These are phyloP conservation scores for Epinotia demarniana DNA, from an alignment of 2,888 invertebrate genomes.

Conservation along the genomic window DNA sequence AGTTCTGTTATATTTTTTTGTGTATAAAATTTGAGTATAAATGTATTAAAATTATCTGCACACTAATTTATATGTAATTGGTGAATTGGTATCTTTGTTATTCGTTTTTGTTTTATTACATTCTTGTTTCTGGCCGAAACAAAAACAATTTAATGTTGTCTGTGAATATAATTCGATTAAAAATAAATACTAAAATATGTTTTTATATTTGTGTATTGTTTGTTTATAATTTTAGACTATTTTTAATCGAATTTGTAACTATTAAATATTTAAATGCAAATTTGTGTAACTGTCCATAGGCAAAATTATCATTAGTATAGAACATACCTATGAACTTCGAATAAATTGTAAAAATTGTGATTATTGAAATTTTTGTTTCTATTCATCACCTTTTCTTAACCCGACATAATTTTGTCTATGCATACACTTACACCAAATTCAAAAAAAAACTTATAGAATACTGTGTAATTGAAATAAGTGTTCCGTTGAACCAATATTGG, in stretches of 20 bases:
- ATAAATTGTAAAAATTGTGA: conserved; percentile 32
- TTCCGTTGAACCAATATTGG: no score
- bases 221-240: conserved; percentile 1
- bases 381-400: conserved; percentile 27
- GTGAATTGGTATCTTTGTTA: not conserved
- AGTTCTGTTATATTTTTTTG: conserved; percentile 44
- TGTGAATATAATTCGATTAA: conserved; percentile 36
- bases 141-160: not conserved
- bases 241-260: conserved; percentile 36
- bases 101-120: not conserved
- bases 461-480: not conserved
- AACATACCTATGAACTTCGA: not conserved
- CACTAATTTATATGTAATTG: not conserved
- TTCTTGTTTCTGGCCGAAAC: conserved; percentile 33
- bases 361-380: conserved; percentile 34
- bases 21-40: not conserved
- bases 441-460: conserved; percentile 1
- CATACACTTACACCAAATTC: conserved; percentile 22
- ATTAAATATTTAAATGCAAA: conserved; percentile 25
- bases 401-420: conserved; percentile 43
- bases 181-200: conserved; percentile 12
- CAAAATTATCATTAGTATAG: conserved; percentile 36
- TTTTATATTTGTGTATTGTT: not conserved
- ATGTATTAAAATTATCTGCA: not conserved
- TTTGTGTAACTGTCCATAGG: conserved; percentile 41